Percentiles rank a stretch among this genome's conserved stretches.
phyloP scores from a whole-genome alignment of 2,888 invertebrate species.

The Hirtodrosophila cameraria region DNA sequence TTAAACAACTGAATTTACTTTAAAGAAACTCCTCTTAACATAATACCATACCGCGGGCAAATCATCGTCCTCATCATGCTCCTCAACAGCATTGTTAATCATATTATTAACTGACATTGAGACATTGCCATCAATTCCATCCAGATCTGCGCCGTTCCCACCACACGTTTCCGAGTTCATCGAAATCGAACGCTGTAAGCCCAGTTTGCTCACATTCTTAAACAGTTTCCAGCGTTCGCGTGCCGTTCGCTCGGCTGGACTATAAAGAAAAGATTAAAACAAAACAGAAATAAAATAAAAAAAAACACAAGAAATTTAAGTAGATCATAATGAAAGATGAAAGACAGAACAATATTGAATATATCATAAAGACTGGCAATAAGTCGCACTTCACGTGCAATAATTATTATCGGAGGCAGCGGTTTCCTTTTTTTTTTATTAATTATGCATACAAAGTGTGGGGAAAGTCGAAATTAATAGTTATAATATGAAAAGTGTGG shows the following conservation, averaged over 20 bases:
- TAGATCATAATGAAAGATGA: too few relatives aligned
- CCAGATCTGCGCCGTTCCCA: constrained; percentile 34
- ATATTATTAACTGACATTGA: constrained; percentile 35
- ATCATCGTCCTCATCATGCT: constrained; percentile 67
- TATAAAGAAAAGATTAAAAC: too few relatives aligned
- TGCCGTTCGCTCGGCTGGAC: constrained; percentile 81
- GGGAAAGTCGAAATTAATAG: not conserved
- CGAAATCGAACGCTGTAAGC: constrained; percentile 81
- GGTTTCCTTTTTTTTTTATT: not conserved
- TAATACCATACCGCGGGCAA: constrained; percentile 58
- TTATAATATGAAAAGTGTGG: not conserved
- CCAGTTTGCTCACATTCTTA: constrained; percentile 82
- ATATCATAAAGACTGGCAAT: not conserved
- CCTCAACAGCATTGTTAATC: constrained; percentile 39
- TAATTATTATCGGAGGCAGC: not conserved
- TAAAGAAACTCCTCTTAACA: too few relatives aligned
- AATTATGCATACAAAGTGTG: not conserved
- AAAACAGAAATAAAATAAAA: not conserved
- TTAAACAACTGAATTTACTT: not conserved
- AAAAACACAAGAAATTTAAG: too few relatives aligned
- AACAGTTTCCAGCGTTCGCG: constrained; percentile 85
- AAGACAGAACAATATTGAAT: constrained; percentile 1
- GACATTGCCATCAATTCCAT: constrained; percentile 49
- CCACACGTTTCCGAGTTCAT: constrained; percentile 55
- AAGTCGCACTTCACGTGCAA: not conserved